Percentiles rank a stretch among this genome's conserved stretches.
Evolutionary conservation across 2,888 invertebrate species (phyloP).

Genomic region (Nymphalis c-album): DNA sequence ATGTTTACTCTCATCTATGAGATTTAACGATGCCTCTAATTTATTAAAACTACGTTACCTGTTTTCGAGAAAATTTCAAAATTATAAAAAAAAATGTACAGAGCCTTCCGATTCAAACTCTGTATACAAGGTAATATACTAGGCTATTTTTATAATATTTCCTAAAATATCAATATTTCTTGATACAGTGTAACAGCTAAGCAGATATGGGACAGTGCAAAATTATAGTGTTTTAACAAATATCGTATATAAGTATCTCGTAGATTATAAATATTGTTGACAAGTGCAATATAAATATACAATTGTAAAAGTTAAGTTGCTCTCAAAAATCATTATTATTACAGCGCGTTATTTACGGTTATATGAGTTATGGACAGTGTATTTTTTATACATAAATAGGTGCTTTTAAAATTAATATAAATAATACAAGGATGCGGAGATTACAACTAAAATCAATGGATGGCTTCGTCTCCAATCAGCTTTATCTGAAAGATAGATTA

Average conservation of each 20-base stretch:
- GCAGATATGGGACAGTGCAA: slow-evolving; percentile 32
- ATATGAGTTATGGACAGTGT: slow-evolving; percentile 34
- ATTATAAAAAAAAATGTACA: slow-evolving; percentile 17
- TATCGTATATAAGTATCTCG: not conserved
- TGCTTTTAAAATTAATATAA: slow-evolving; percentile 36
- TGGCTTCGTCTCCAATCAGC: slow-evolving; percentile 66
- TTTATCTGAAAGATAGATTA: slow-evolving; percentile 53
- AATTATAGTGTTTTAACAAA: slow-evolving; percentile 33
- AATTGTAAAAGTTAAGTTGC: slow-evolving; percentile 33
- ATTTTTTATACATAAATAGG: slow-evolving; percentile 18
- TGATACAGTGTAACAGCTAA: slow-evolving; percentile 33
- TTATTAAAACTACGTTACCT: slow-evolving; percentile 48
- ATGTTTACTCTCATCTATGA: slow-evolving; percentile 42
- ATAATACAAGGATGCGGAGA: slow-evolving; percentile 45
- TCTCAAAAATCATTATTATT: slow-evolving; percentile 29
- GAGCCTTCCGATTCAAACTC: slow-evolving; percentile 35
- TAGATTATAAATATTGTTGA: slow-evolving; percentile 21
- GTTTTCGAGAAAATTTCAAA: slow-evolving; percentile 35
- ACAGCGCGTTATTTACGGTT: slow-evolving; percentile 18
- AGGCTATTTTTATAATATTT: slow-evolving; percentile 25
- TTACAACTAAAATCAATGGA: slow-evolving; percentile 50
- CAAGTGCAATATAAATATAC: slow-evolving; percentile 35
- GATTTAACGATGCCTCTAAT: slow-evolving; percentile 34
- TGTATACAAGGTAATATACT: slow-evolving; percentile 26
- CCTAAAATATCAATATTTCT: slow-evolving; percentile 29